Evolutionary conservation across 2,888 invertebrate species (phyloP).

Genomic region (Argynnis bischoffii): DNA sequence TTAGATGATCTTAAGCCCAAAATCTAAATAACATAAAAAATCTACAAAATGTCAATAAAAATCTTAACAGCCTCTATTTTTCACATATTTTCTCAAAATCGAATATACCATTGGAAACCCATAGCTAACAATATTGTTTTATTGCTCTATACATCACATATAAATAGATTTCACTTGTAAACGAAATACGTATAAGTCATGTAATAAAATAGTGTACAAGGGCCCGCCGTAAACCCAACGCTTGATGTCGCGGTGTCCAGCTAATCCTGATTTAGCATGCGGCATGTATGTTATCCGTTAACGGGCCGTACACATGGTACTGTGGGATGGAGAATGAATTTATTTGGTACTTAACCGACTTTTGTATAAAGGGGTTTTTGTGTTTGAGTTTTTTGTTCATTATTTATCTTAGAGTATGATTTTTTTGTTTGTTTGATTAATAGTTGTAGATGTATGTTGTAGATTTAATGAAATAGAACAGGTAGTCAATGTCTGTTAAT

Average conservation of each 20-base stretch:
- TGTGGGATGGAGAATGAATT: conserved; percentile 6
- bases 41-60: too few species aligned
- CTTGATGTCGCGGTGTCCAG: conserved; percentile 66
- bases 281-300: conserved; percentile 66
- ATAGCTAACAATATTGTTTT: conserved; percentile 15
- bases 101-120: not conserved
- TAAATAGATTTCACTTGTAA: conserved; percentile 18
- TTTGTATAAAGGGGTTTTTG: not conserved
- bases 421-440: not conserved
- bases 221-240: conserved; percentile 67
- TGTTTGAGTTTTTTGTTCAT: too few species aligned
- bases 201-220: conserved; percentile 62
- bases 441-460: too few species aligned
- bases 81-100: not conserved
- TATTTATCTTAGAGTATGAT: not conserved
- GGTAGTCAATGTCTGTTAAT: too few species aligned
- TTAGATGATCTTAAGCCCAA: too few species aligned
- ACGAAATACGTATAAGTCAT: conserved; percentile 21
- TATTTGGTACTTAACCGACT: not conserved
- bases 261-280: conserved; percentile 80
- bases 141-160: conserved; percentile 18
- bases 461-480: too few species aligned
- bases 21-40: too few species aligned
- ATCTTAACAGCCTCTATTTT: not conserved
- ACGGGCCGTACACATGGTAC: conserved; percentile 52